These are phyloP conservation scores for Dicrostonyx torquatus DNA, from an alignment of 2,797 vertebrate species.

Conservation along the genomic window DNA sequence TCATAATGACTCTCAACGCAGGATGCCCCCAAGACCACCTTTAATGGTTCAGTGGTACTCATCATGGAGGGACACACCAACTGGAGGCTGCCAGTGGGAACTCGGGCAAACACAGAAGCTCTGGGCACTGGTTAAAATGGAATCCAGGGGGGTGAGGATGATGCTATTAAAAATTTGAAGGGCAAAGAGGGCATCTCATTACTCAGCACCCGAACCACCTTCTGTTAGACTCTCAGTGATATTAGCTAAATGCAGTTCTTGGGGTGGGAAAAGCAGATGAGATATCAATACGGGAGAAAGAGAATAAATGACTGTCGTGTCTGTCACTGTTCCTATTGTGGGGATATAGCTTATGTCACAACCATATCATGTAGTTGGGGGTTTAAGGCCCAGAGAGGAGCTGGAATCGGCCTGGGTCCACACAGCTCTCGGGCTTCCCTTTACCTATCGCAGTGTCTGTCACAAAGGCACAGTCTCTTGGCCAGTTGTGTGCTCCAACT, in stretches of 20 bases:
- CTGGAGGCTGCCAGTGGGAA: neutral
- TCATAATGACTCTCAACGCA: neutral
- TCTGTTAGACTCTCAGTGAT: neutral
- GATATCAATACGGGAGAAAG: neutral
- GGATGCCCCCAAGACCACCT: neutral
- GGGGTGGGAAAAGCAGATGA: conserved; percentile 7
- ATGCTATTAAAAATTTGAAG: neutral
- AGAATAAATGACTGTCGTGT: neutral
- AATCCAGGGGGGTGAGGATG: neutral
- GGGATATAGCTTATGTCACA: neutral
- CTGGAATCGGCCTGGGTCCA: neutral
- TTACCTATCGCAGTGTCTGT: neutral
- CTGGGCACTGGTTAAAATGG: too few species aligned
- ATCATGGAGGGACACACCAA: neutral
- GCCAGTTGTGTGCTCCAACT: neutral
- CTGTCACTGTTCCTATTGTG: accelerated
- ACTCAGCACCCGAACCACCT: neutral
- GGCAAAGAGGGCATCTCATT: neutral
- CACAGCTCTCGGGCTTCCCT: too few species aligned
- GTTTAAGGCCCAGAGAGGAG: neutral
- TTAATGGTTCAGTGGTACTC: neutral
- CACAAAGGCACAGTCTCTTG: neutral
- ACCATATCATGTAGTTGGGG: neutral
- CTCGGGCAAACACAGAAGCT: neutral
- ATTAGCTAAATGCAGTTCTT: neutral